phyloP scores from a whole-genome alignment of 2,113 vertebrate genomes.

The Sciurus niger region DNA sequence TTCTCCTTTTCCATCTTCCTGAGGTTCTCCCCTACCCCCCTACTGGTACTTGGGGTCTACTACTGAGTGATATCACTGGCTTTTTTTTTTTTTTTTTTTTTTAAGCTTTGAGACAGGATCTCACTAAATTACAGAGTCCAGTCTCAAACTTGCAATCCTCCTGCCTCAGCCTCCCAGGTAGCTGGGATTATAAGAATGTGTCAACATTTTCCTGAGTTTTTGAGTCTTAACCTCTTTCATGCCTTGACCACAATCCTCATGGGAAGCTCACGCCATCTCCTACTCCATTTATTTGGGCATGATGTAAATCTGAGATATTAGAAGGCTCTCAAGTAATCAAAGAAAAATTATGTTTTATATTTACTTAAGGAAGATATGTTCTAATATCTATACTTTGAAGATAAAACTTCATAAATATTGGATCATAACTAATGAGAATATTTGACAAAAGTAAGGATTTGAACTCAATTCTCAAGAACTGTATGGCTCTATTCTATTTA shows the following conservation, averaged over 20 bases:
- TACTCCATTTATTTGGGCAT: not conserved
- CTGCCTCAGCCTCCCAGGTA: too few relatives aligned
- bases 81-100: too few relatives aligned
- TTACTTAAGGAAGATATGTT: not conserved
- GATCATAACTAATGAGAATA: conserved; percentile 27
- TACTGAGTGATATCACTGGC: too few relatives aligned
- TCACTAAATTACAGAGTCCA: too few relatives aligned
- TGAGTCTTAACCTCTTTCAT: not conserved
- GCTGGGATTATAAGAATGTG: too few relatives aligned
- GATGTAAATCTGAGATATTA: not conserved
- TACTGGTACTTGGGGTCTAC: too few relatives aligned
- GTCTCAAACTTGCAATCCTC: too few relatives aligned
- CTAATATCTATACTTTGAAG: not conserved
- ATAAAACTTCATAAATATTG: not conserved
- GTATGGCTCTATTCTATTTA: not conserved
- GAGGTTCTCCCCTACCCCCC: too few relatives aligned
- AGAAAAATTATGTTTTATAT: not conserved
- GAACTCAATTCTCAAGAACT: not conserved
- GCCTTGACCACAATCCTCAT: not conserved
- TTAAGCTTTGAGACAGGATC: too few relatives aligned
- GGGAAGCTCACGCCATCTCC: not conserved
- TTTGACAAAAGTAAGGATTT: conserved; percentile 34
- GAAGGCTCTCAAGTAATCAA: not conserved
- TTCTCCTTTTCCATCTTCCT: not conserved
- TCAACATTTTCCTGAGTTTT: not conserved